Conservation (phyloP, 1,140 invertebrate species). For the Trichonephila inaurata region DNA sequence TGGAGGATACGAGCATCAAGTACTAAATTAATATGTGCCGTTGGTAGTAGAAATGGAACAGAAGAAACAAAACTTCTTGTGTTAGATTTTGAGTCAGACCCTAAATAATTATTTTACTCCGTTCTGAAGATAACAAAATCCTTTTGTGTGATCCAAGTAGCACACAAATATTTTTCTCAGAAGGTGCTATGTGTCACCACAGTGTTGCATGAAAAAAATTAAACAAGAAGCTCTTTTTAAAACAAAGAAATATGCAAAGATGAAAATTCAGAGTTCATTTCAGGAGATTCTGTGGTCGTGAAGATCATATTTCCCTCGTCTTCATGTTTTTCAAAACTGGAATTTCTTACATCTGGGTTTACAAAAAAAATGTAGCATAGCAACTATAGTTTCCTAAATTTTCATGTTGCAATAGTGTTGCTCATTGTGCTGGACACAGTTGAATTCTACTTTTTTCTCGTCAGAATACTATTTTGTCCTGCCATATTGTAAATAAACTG, state of each 20-base stretch:
- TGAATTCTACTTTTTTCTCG: constrained; percentile 63
- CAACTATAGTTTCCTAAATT: constrained; percentile 58
- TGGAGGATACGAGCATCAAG: constrained; percentile 98
- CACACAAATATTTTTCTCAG: constrained; percentile 58
- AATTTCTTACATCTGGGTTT: constrained; percentile 43
- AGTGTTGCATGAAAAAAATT: constrained; percentile 35
- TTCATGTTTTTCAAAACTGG: constrained; percentile 49
- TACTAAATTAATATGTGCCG: constrained; percentile 98
- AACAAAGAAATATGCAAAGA: constrained; percentile 1
- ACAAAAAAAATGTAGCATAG: constrained; percentile 59
- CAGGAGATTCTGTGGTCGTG: constrained; percentile 44
- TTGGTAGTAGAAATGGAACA: constrained; percentile 98
- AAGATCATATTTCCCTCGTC: constrained; percentile 30
- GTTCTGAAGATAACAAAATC: constrained; percentile 6
- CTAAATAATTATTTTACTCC: constrained; percentile 51
- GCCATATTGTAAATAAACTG: constrained; percentile 75
- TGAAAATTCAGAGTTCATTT: constrained; percentile 43
- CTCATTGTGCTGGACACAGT: constrained; percentile 75
- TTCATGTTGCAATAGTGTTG: constrained; percentile 66
- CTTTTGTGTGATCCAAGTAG: constrained; percentile 26
- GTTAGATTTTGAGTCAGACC: constrained; percentile 78
- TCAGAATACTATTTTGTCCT: constrained; percentile 74
- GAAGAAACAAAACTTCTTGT: constrained; percentile 99
- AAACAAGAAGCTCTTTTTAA: constrained; percentile 21
- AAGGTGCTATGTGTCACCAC: constrained; percentile 55